A percentile compares a stretch with the other conserved stretches of the same genome.
phyloP scores from a whole-genome alignment of 1,140 invertebrate species.

The Gryon sp. region DNA sequence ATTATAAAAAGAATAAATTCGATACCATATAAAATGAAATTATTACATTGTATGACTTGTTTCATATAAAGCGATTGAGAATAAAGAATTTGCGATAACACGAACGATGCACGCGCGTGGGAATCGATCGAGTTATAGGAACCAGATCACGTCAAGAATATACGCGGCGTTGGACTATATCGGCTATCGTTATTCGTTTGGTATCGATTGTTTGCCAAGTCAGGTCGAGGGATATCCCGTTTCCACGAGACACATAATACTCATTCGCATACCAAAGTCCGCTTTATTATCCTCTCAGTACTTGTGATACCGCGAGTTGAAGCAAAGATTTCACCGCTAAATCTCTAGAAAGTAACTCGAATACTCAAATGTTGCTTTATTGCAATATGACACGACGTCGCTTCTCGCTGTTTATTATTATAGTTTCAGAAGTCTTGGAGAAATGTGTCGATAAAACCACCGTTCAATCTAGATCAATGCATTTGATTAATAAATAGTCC shows the following conservation, averaged over 20 bases:
- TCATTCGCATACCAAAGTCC: constrained; percentile 66
- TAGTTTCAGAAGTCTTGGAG: constrained; percentile 29
- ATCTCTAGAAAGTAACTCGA: constrained; percentile 62
- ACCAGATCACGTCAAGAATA: constrained; percentile 56
- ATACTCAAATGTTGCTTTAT: constrained; percentile 57
- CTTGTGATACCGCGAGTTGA: constrained; percentile 56
- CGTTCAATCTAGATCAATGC: constrained; percentile 33
- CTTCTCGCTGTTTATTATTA: constrained; percentile 48
- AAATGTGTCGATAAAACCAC: constrained; percentile 43
- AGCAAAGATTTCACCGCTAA: constrained; percentile 61
- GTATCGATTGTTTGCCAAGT: constrained; percentile 76
- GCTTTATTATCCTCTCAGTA: constrained; percentile 53
- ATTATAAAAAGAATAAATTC: no score
- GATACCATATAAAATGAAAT: no score
- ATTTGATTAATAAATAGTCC: constrained; percentile 35
- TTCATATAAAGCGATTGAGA: no score
- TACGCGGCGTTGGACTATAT: constrained; percentile 63
- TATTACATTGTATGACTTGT: no score
- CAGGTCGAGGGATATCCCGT: constrained; percentile 74
- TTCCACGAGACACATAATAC: constrained; percentile 75
- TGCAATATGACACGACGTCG: constrained; percentile 53
- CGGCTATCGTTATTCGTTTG: constrained; percentile 60
- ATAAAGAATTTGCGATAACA: constrained; percentile 40
- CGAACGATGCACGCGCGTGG: constrained; percentile 63
- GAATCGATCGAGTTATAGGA: constrained; percentile 65